Conservation (phyloP, 2,113 vertebrate genomes). For the Aspiorhynchus laticeps region DNA sequence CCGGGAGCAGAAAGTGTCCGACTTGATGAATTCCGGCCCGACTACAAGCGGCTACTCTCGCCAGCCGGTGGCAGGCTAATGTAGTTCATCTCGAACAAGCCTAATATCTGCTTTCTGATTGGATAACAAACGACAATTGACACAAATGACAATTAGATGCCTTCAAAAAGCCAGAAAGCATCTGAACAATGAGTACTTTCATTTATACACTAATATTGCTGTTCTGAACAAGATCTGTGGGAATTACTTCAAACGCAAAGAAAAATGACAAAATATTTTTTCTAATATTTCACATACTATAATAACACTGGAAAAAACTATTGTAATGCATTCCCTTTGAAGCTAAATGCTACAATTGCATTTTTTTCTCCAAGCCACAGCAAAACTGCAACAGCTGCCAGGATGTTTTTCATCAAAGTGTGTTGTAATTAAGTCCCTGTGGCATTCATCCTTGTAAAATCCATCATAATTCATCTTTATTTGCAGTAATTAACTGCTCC, state of each 20-base stretch:
- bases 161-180: not conserved
- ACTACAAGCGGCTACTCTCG: too few relatives aligned
- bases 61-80: too few relatives aligned
- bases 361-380: constrained; percentile 26
- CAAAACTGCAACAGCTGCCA: constrained; percentile 39
- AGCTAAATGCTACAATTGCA: not conserved
- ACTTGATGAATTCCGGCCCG: too few relatives aligned
- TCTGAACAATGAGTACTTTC: not conserved
- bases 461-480: constrained; percentile 62
- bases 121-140: too few relatives aligned
- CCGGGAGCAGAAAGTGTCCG: too few relatives aligned
- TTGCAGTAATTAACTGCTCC: constrained; percentile 47
- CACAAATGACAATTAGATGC: not conserved
- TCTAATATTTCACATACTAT: not conserved
- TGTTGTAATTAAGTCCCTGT: constrained; percentile 41
- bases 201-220: not conserved
- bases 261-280: not conserved
- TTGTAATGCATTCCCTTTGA: not conserved
- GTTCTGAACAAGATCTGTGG: not conserved
- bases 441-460: constrained; percentile 63
- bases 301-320: not conserved
- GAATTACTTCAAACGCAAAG: constrained; percentile 37
- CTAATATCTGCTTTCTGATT: too few relatives aligned
- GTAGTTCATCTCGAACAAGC: too few relatives aligned
- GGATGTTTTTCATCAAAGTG: constrained; percentile 22